These are phyloP conservation scores for Trichopoda pennipes DNA, from an alignment of 2,888 invertebrate genomes.

Conservation along the genomic window DNA sequence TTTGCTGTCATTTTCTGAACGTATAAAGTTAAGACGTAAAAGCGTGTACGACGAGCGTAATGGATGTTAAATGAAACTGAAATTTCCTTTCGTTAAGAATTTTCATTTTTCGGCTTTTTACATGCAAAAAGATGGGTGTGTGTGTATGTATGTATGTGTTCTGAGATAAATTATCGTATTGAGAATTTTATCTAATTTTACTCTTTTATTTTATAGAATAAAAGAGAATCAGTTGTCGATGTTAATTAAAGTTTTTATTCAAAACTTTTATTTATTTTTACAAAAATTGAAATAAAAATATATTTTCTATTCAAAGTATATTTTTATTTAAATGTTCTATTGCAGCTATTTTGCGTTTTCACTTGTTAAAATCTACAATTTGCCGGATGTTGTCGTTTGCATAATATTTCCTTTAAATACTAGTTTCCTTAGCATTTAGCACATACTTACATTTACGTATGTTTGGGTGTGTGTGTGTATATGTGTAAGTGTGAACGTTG, in stretches of 20 bases:
- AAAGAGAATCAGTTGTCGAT: neutral
- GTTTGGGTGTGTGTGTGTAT: too few relatives aligned
- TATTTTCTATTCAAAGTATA: too few relatives aligned
- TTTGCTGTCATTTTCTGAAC: neutral
- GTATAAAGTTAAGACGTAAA: conserved; percentile 13
- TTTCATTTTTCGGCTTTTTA: conserved; percentile 43
- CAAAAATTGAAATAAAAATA: conserved; percentile 4
- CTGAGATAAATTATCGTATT: neutral
- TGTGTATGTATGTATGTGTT: conserved; percentile 4
- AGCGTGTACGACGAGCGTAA: conserved; percentile 23
- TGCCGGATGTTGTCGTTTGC: conserved; percentile 35
- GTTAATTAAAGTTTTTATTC: neutral
- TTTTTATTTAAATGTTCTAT: too few relatives aligned
- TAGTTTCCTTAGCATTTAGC: neutral
- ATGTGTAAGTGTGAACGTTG: neutral
- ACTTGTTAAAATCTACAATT: neutral
- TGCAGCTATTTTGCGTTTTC: neutral
- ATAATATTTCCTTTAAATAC: conserved; percentile 45
- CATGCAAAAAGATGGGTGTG: neutral
- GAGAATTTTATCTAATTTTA: conserved; percentile 24
- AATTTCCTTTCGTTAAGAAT: conserved; percentile 59
- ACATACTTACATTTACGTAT: too few relatives aligned
- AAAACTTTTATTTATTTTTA: conserved; percentile 15
- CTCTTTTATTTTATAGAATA: conserved; percentile 8
- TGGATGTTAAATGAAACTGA: conserved; percentile 66